These are phyloP conservation scores for Ciona savignyi DNA, from an alignment of 23 tunicate genomes.

Conservation along the genomic window DNA sequence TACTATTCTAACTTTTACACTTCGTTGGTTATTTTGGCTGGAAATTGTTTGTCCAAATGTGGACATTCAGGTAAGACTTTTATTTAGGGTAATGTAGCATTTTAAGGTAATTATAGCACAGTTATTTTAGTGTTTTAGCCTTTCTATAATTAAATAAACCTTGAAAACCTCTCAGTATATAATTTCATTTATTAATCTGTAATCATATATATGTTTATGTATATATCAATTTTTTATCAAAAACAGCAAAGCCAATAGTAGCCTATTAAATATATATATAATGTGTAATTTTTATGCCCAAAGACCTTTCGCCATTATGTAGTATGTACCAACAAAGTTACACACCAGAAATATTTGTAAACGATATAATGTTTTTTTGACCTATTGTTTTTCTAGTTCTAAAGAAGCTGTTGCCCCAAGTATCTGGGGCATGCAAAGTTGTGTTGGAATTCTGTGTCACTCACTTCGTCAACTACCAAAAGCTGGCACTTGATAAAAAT, in stretches of 20 bases:
- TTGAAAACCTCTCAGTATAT: no score
- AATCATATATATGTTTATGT: no score
- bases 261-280: no score
- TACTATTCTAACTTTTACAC: background rate
- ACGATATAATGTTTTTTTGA: no score
- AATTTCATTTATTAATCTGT: no score
- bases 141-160: no score
- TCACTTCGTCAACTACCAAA: background rate
- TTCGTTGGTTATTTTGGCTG: background rate
- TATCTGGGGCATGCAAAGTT: background rate
- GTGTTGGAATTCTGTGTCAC: background rate
- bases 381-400: background rate
- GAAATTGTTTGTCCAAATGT: background rate
- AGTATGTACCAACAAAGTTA: no score
- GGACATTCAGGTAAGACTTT: constrained; percentile 1
- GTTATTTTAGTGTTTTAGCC: background rate
- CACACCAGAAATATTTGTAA: no score
- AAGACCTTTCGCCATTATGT: no score
- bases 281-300: no score
- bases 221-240: no score
- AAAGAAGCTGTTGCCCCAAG: background rate
- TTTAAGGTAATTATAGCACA: background rate
- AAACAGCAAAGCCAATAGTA: no score
- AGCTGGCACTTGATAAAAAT: background rate
- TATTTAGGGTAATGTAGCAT: background rate